phyloP scores from a whole-genome alignment of 2,113 vertebrate genomes.

The Notothenia rossii region DNA sequence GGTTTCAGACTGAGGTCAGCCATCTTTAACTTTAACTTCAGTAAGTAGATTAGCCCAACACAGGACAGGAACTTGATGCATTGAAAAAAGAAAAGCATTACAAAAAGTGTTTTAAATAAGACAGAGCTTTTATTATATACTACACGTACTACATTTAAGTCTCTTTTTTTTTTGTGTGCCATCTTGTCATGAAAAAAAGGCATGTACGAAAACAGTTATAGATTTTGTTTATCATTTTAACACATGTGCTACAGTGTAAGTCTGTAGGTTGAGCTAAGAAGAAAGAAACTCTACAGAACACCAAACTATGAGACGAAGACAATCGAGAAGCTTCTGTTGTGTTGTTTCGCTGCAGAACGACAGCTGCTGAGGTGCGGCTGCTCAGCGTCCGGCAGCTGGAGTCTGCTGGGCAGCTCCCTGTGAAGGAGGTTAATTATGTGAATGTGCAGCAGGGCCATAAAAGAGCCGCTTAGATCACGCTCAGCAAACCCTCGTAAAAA shows the following conservation, averaged over 20 bases:
- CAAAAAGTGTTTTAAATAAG: too few relatives aligned
- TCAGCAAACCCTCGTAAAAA: conserved; percentile 23
- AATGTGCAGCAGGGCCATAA: conserved; percentile 5
- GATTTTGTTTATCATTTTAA: too few relatives aligned
- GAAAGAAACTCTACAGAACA: neutral
- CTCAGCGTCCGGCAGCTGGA: conserved; percentile 5
- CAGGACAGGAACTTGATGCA: too few relatives aligned
- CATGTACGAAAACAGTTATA: too few relatives aligned
- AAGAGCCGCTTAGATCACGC: conserved; percentile 6
- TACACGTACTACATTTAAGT: too few relatives aligned
- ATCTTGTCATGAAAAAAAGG: too few relatives aligned
- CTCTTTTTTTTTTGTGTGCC: too few relatives aligned
- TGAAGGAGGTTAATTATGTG: conserved; percentile 39
- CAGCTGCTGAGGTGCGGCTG: conserved; percentile 13
- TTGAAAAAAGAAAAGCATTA: too few relatives aligned
- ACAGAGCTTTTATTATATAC: too few relatives aligned
- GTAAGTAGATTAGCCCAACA: too few relatives aligned
- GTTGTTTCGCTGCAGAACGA: neutral
- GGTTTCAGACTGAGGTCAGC: too few relatives aligned
- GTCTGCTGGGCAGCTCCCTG: conserved; percentile 22
- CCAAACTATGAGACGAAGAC: neutral
- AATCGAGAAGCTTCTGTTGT: neutral
- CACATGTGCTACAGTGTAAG: neutral
- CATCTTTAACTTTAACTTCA: too few relatives aligned
- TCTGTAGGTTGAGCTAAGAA: neutral